A percentile compares a stretch with the other conserved stretches of the same genome.
Evolutionary conservation across 2,113 vertebrate genomes (phyloP).

Genomic region (Anarhynchus alexandrinus): DNA sequence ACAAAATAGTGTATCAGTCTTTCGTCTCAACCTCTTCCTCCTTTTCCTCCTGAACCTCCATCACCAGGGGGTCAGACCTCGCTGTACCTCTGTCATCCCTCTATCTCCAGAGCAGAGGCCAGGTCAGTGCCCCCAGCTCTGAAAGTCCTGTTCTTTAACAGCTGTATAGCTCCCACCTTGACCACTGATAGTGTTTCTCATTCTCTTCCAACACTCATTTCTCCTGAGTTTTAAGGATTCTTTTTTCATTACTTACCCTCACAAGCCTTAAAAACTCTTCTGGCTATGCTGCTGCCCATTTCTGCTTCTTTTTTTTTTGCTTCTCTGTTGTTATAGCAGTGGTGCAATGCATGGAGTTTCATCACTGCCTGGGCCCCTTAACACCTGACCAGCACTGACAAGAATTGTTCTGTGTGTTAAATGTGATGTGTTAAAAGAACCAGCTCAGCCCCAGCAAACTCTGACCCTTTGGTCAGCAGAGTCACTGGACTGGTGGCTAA

Average conservation of each 20-base stretch:
- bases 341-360: not conserved
- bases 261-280: not conserved
- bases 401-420: not conserved
- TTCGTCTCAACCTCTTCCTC: not conserved
- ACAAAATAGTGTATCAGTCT: not conserved
- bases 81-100: not conserved
- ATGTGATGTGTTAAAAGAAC: not conserved
- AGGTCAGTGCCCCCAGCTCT: not conserved
- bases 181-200: not conserved
- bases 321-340: not conserved
- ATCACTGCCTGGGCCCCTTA: not conserved
- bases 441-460: not conserved
- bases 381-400: not conserved
- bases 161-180: not conserved
- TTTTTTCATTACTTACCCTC: not conserved
- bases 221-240: not conserved
- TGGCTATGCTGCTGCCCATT: not conserved
- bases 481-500: not conserved
- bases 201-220: not conserved
- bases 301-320: not conserved
- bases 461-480: not conserved
- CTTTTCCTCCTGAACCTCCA: not conserved
- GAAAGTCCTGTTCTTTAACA: not conserved
- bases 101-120: not conserved
- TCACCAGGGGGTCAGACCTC: rapidly evolving